Conservation (phyloP, 2,797 vertebrate genomes). For the Onychomys torridus region DNA sequence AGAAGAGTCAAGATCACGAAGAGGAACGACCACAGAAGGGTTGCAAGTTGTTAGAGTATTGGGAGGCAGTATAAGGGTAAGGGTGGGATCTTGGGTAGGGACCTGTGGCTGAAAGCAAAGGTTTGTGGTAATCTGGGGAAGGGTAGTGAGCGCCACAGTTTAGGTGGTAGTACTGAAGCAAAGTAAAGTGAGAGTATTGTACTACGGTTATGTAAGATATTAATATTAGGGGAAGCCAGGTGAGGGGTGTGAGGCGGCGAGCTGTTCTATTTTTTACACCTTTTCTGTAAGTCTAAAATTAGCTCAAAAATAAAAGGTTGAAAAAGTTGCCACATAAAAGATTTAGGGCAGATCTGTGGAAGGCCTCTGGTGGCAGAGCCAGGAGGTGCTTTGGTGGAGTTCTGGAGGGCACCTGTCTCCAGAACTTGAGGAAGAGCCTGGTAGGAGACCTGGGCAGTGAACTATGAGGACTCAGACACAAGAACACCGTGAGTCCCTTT, state of each 20-base stretch:
- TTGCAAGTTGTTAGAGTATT: background rate
- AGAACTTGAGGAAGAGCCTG: conserved; percentile 28
- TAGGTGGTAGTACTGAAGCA: background rate
- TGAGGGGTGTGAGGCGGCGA: conserved; percentile 21
- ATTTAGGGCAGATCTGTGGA: conserved; percentile 62
- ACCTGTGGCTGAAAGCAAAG: background rate
- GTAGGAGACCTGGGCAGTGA: background rate
- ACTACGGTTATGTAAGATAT: conserved; percentile 68
- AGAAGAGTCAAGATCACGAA: background rate
- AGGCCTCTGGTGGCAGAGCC: conserved; percentile 56
- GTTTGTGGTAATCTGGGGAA: background rate
- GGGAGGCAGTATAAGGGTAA: background rate
- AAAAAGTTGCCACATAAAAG: conserved; percentile 64
- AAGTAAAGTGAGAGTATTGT: conserved; percentile 51
- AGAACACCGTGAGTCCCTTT: background rate
- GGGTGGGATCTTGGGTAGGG: background rate
- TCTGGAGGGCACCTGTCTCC: conserved; percentile 53
- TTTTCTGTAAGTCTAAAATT: conserved; percentile 76
- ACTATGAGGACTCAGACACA: background rate
- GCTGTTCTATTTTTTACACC: conserved; percentile 68
- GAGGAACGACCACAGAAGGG: background rate
- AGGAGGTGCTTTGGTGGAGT: background rate
- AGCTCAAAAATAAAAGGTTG: conserved; percentile 73
- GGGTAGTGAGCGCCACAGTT: background rate
- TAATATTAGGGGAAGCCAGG: conserved; percentile 68